Evolutionary conservation across 2,888 invertebrate species (phyloP).

Genomic region (Anagyrus pseudococci): DNA sequence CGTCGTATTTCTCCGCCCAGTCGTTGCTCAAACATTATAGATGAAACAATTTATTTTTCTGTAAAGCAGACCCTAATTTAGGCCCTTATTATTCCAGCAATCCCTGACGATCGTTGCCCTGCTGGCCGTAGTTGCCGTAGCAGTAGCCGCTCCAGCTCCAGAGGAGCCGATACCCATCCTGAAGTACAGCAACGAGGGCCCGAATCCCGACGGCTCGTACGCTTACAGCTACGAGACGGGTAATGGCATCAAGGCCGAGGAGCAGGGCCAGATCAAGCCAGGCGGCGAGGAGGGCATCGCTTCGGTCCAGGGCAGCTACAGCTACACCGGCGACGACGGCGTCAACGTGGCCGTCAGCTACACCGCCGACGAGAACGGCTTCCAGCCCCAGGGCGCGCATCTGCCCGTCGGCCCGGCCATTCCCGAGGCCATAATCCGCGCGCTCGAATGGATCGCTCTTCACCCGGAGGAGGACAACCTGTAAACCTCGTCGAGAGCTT

Average conservation of each 20-base stretch:
- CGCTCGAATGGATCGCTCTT: slow-evolving; percentile 55
- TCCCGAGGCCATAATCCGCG: slow-evolving; percentile 57
- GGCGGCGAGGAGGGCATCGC: slow-evolving; percentile 42
- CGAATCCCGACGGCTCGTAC: slow-evolving; percentile 57
- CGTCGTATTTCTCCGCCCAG: too few relatives aligned
- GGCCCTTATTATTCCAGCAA: too few relatives aligned
- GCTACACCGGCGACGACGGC: slow-evolving; percentile 60
- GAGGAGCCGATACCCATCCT: slow-evolving; percentile 52
- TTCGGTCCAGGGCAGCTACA: slow-evolving; percentile 56
- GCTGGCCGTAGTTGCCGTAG: slow-evolving; percentile 45
- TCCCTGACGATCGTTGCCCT: slow-evolving; percentile 22
- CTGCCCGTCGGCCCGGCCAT: slow-evolving; percentile 57
- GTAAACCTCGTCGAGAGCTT: too few relatives aligned
- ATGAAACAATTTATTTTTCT: too few relatives aligned
- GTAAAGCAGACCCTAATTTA: too few relatives aligned
- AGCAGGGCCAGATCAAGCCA: slow-evolving; percentile 55
- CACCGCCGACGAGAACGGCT: slow-evolving; percentile 61
- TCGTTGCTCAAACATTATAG: too few relatives aligned
- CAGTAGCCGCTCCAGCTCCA: slow-evolving; percentile 42
- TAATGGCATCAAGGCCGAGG: slow-evolving; percentile 62
- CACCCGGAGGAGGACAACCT: slow-evolving; percentile 46
- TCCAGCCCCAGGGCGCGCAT: slow-evolving; percentile 59
- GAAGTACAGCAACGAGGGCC: slow-evolving; percentile 52
- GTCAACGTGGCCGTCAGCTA: slow-evolving; percentile 57
- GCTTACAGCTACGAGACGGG: slow-evolving; percentile 60